Base-by-base conservation (phyloP, 2,888 invertebrate species). In the Aplocera efformata region DNA sequence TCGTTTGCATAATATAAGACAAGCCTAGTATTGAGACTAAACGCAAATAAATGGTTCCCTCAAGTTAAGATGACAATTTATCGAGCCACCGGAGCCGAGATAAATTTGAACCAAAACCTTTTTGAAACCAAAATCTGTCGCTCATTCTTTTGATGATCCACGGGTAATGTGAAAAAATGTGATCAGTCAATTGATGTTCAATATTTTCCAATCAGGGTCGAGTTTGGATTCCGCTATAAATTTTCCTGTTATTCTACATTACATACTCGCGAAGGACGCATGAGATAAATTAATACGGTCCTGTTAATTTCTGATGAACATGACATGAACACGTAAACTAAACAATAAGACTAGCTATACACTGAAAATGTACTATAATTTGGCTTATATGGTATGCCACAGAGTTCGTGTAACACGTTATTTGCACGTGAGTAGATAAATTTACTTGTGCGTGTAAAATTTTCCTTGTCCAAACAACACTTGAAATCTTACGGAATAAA, bases 11-110 rank as follows among this genome's bases (percentile, higher is more conserved):
- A 77, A 79, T 73, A 74, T 74, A 74, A 75, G 70, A 75, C 71
- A 72, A 63, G 70, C 68, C 70, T 59, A 72, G 73, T 72, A 77
- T 75, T 64, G 63, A 60, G 69, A 68, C 75, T 77, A 75, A 79
- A 77, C 72, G 72, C 72, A 79, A 81, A 82, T 79, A 80, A 80
- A 81, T 78, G 78, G 72, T 72, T 72, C 60, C 66, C 67, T 70
- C 70, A 67, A 79, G 75, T 78, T 76, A 76, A 79, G 76, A 73
- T 69, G 75, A 75, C 80, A 79, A 80, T 82, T 80, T 79, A 59
- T 60, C 79, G 79, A 78, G 78, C 77, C 80, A 75, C 65, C 71
- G 76, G 60, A 70, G 69, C 63, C 60, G 59, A 72, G 73, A 77
- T 75, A 76, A 74, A 79, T 79, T 77, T 74, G 60, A 70, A 58